Base-by-base conservation (phyloP, 2,888 invertebrate species). In the Pollenia labialis region DNA sequence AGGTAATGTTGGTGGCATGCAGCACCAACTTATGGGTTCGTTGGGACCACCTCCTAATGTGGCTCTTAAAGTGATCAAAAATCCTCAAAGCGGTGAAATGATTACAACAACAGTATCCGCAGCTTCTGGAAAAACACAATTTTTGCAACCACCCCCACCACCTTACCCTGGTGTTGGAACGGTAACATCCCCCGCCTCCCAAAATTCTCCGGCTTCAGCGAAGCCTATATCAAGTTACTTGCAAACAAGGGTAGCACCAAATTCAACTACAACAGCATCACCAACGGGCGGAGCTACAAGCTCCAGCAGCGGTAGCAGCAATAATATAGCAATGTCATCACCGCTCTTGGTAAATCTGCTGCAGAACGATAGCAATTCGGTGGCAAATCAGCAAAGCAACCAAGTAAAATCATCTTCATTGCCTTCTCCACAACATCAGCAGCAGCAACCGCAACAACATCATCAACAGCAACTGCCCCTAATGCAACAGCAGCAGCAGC, bases 341-440 rank as follows among this genome's bases (percentile, higher is more conserved):
- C 98, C 98, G 32, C 94, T 98, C 89, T 94, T 98, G 88, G 98
- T 98, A 48, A 98, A 98, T 93, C 94, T 98, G 89, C 94, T 98
- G 90, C 98, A 98, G 94, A 98, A 97, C 91, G 98, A 98, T 91
- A 96, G 91, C 46, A 91, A 91, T 81, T 66, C 84, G 4, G 68
- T 81, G 6, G 62, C 85, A 50, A 81, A 81, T 71, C 71, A 85
- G 12, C 88, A 90, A 56, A 88, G 88, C 85, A 89, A 90, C 80
- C 91, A 91, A 90, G 89, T 92, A 75, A 89, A 90, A 83, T 86
- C 89, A 58, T 91, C 90, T 62, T 85, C 89, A 56, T 91, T 90
- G 77, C 80, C 91, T 89, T 90, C 93, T 66, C 90, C 90, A 0
- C 91, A 90, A 76, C 88, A 82, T 23, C 88, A 89, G 14, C 75